Base-by-base conservation (phyloP, 1,140 invertebrate genomes). In the Archivesica marissinica region DNA sequence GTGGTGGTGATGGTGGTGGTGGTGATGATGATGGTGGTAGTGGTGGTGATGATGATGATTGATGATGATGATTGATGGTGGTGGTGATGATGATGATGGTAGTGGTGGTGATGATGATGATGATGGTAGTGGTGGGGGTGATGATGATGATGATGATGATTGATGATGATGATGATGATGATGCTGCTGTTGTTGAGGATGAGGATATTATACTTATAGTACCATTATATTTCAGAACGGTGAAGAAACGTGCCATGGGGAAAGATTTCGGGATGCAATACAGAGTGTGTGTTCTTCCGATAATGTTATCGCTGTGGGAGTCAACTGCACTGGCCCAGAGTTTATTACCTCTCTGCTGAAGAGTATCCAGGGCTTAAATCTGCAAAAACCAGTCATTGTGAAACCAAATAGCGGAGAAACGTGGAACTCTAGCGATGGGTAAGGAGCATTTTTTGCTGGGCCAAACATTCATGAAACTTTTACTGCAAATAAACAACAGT, bases 291-390 rank as follows among this genome's bases (percentile, higher is more conserved):
- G 88, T 33, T 95, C 95, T 88, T 95, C 95, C 2, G 94, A 96
- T 23, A 96, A 97, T 92, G 94, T 97, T 44, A 94, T 96, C 44
- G 97, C 96, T 2, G 95, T 98, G 64, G 98, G 98, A 0, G 95
- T 98, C 0, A 99, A 99, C 93, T 99, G 98, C 93, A 95, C 97
- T 0, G 93, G 95, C 70, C 96, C 97, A 1, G 93, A 94, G 33
- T 90, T 94, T 88, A 95, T 97, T 2, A 91, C 92, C 0, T 91
- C 95, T 0, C 91, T 97, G 0, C 92, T 97, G 23, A 66, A 88
- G 79, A 83, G 52, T 80, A 41, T 88, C 25, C 61, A 86, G n/a
- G 33, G 52, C 3, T 35, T 88, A 4, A 15, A 66, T 17, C 20
- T 87, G 15, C 41, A 56, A 11, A 90, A 91, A 74, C 86, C 87